Evolutionary conservation across 2,888 invertebrate species (phyloP), one percentile per base, ranked within the genome.

Genomic region (Drosophila vallismaia): DNA sequence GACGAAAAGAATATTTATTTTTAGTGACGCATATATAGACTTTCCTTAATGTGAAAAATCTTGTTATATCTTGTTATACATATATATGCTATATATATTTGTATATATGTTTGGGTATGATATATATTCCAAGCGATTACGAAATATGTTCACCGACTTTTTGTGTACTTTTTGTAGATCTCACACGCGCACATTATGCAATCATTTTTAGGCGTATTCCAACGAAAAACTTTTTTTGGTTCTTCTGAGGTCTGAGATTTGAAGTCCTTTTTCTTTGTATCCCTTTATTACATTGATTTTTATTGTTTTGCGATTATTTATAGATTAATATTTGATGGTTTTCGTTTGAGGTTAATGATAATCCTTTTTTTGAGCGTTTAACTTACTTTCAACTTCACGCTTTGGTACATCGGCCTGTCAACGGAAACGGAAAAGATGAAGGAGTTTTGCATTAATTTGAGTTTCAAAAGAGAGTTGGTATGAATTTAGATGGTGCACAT

Each of bases 371-470:
- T 38, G 71, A 70, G 67, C 50, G 79, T 56, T 76, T 36, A 93
- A 96, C 97, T 97, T 94, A 97, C 97, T 96, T 94, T 97, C 97
- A 92, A 97, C 92, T 92, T 97, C 97, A 94, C 95, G 95, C 93
- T 95, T 95, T 93, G 95, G 95, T 92, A 97, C 94, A 93, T 97
- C 91, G 90, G 96, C 95, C 96, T 96, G 94, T 74, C 63, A 58
- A 68, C 75, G 67, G 68, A 51, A 48, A 52, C 56, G 94, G 92
- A 92, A 67, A 82, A 82, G 62, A 71, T 28, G 71, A 76, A 63
- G 75, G 75, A 77, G 49, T 74, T 66, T 67, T 33, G 59, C 64
- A 54, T 69, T 70, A 68, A 53, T 60, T 58, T 12, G 31, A 26
- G 5, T 48, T 44, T 54, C 36, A 46, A 42, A 49, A 44, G 9